phyloP scores from a whole-genome alignment of 2,888 invertebrate genomes.

The Pristionchus arcanus region DNA sequence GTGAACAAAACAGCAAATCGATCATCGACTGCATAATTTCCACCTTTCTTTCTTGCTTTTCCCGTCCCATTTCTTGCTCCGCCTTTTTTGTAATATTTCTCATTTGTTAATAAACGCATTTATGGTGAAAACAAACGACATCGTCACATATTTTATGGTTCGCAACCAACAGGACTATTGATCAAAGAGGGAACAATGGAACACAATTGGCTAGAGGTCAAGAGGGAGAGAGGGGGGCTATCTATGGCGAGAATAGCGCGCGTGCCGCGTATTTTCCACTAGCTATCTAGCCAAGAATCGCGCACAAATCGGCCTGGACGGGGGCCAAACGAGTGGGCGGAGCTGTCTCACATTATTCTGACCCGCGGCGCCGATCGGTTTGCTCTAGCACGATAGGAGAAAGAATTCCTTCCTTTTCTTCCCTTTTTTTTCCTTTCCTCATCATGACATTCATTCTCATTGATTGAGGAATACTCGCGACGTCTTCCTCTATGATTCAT shows the following conservation, averaged over 20 bases:
- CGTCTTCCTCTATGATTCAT: slow-evolving; percentile 28
- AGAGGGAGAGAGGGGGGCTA: not conserved
- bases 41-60: not conserved
- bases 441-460: not conserved
- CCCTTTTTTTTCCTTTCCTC: not conserved
- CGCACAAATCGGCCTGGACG: slow-evolving; percentile 11
- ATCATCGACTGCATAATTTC: slow-evolving; percentile 39
- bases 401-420: not conserved
- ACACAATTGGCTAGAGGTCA: not conserved
- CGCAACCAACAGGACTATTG: not conserved
- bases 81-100: slow-evolving; percentile 12
- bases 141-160: not conserved
- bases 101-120: slow-evolving; percentile 36
- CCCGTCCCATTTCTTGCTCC: not conserved
- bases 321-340: slow-evolving; percentile 26
- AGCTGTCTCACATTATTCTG: slow-evolving; percentile 6
- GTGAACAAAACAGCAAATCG: slow-evolving; percentile 13
- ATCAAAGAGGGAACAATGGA: not conserved
- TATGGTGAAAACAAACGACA: not conserved
- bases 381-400: not conserved
- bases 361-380: slow-evolving; percentile 23
- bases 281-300: not conserved
- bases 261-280: slow-evolving; percentile 13
- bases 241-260: slow-evolving; percentile 2
- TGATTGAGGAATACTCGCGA: slow-evolving; percentile 6